A percentile compares a stretch with the other conserved stretches of the same genome.
These are phyloP conservation scores for Vulpes ferrilata DNA, from an alignment of 2,113 vertebrate species.

Conservation along the genomic window DNA sequence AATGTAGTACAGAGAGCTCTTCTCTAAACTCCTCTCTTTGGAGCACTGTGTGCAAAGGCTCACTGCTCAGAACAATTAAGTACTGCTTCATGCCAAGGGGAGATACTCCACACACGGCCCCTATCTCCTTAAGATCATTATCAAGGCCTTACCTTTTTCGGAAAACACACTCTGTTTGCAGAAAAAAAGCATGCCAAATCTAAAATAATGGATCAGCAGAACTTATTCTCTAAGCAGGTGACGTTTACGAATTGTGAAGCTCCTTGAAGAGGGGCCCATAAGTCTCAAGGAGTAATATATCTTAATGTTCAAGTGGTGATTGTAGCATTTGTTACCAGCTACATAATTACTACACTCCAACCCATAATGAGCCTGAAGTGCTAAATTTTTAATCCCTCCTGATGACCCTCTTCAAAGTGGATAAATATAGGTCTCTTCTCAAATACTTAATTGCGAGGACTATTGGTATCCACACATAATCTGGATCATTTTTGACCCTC, in stretches of 20 bases:
- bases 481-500: background rate
- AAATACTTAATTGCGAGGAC: conserved; percentile 35
- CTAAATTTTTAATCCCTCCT: conserved; percentile 67
- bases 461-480: conserved; percentile 10
- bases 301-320: background rate
- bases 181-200: background rate
- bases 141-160: background rate
- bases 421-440: conserved; percentile 55
- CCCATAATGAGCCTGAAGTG: conserved; percentile 64
- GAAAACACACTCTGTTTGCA: background rate
- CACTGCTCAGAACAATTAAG: background rate
- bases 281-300: background rate
- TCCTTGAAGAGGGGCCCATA: background rate
- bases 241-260: conserved; percentile 11
- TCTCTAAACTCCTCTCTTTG: background rate
- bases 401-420: conserved; percentile 69
- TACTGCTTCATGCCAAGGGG: background rate
- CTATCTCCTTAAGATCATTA: background rate
- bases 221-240: conserved; percentile 8
- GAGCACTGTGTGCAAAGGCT: background rate
- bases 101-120: background rate
- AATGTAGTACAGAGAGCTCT: background rate
- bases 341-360: conserved; percentile 66
- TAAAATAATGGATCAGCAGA: background rate
- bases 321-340: conserved; percentile 19